phyloP scores from a whole-genome alignment of 2,797 vertebrate species.

The Loris lydekkerianus region DNA sequence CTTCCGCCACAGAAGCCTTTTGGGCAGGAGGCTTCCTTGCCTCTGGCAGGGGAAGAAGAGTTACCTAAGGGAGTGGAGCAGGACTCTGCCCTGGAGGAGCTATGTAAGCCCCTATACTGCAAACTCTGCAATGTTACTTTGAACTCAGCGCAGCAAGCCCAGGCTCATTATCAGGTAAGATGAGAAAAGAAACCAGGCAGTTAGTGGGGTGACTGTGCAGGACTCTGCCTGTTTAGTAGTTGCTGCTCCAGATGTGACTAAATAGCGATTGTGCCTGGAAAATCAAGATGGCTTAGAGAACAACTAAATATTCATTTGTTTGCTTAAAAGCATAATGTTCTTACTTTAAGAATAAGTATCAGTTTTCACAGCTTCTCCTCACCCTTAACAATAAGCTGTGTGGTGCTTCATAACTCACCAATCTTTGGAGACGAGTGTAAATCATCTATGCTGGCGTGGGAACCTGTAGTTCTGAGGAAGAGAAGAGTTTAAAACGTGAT shows the following conservation, averaged over 20 bases:
- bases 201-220: not conserved
- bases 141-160: conserved; percentile 98
- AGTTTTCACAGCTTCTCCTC: not conserved
- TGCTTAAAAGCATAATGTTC: conserved; percentile 37
- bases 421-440: not conserved
- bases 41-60: conserved; percentile 93
- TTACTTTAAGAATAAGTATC: conserved; percentile 45
- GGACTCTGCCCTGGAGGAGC: conserved; percentile 95
- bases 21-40: conserved; percentile 87
- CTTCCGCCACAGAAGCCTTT: conserved; percentile 88
- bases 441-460: not conserved
- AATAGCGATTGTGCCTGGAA: not conserved
- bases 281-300: not conserved
- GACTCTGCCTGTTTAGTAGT: not conserved
- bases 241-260: not conserved
- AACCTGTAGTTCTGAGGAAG: not conserved
- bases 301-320: not conserved
- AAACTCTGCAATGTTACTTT: conserved; percentile 99
- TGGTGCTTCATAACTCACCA: conserved; percentile 7
- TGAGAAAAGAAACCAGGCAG: conserved; percentile 1
- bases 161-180: conserved; percentile 99
- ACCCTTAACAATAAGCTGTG: not conserved
- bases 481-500: conserved; percentile 11
- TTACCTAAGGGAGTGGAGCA: conserved; percentile 90
- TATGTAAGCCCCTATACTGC: conserved; percentile 98